These are phyloP conservation scores for Ladona fulva DNA, from an alignment of 1,140 invertebrate genomes.

Conservation along the genomic window DNA sequence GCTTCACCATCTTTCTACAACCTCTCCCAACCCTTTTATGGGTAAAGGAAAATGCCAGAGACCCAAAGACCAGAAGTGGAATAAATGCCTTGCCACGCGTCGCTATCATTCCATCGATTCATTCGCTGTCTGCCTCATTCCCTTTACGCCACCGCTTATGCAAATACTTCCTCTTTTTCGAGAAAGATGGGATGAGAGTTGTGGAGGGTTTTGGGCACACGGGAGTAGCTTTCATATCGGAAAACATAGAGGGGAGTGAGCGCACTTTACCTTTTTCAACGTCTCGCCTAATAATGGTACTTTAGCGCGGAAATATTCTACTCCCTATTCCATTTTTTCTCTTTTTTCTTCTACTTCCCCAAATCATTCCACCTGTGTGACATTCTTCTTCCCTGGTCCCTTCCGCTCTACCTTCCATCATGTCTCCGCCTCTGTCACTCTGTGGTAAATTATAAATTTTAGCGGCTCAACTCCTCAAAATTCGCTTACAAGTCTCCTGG, in stretches of 20 bases:
- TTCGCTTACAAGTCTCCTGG: background rate
- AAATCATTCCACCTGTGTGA: background rate
- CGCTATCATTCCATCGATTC: background rate
- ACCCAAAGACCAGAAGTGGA: background rate
- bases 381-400: background rate
- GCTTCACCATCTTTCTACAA: background rate
- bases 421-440: background rate
- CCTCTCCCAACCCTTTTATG: background rate
- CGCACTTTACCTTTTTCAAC: background rate
- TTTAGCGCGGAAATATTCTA: background rate
- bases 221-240: background rate
- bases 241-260: no score
- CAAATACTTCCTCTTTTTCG: background rate
- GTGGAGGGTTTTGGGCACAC: background rate
- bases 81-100: background rate
- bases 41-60: background rate
- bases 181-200: background rate
- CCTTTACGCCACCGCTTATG: background rate
- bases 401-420: background rate
- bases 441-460: background rate
- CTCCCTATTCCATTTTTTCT: background rate
- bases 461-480: background rate
- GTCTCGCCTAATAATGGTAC: no score
- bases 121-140: background rate
- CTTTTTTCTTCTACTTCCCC: background rate